These are phyloP conservation scores for Lithophane ornitopus DNA, from an alignment of 2,888 invertebrate genomes.

Conservation along the genomic window DNA sequence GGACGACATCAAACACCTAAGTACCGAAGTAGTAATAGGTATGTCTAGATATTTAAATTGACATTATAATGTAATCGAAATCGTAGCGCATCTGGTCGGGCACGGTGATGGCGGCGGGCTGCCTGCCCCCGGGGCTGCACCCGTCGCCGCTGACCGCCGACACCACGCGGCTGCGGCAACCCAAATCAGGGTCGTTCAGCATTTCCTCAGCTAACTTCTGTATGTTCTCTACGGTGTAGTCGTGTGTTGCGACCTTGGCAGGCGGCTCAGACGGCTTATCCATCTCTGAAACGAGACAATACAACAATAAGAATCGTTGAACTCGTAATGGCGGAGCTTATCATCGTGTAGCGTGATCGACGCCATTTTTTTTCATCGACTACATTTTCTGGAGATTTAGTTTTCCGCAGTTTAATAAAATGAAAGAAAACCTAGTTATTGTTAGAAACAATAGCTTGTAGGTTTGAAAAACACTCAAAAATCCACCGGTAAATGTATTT, in stretches of 20 bases:
- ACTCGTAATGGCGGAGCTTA: constrained; percentile 11
- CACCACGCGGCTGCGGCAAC: constrained; percentile 24
- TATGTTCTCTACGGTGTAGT: constrained; percentile 18
- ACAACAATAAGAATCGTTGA: constrained; percentile 16
- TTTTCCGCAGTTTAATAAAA: not conserved
- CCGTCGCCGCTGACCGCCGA: constrained; percentile 14
- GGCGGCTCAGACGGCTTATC: not conserved
- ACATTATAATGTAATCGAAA: constrained; percentile 22
- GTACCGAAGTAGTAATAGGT: not conserved
- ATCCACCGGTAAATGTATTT: not conserved
- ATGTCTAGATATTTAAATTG: constrained; percentile 20
- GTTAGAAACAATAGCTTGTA: not conserved
- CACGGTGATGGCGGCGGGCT: not conserved
- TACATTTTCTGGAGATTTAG: not conserved
- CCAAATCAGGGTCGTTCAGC: constrained; percentile 49
- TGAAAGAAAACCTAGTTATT: not conserved
- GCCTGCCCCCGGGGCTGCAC: not conserved
- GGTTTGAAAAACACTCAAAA: not conserved
- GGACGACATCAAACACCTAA: not conserved
- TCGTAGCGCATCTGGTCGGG: not conserved
- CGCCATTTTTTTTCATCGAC: constrained; percentile 15
- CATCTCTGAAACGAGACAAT: constrained; percentile 39
- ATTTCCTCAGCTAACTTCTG: constrained; percentile 20
- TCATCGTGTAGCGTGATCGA: constrained; percentile 1
- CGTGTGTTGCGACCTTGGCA: not conserved